Conservation (phyloP, 2,113 vertebrate species). For the Tenebrosternarchus preto region DNA sequence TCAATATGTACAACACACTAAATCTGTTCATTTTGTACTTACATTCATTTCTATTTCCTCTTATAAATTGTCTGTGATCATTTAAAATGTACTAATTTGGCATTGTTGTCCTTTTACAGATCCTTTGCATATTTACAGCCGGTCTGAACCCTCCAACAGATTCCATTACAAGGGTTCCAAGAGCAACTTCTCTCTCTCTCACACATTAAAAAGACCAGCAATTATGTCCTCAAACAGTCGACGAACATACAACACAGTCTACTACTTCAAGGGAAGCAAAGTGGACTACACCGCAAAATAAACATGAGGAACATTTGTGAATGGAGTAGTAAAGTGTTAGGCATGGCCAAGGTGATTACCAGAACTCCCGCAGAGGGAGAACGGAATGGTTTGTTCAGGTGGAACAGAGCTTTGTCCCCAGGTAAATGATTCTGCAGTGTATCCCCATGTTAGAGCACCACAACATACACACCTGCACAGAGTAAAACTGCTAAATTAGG, state of each 20-base stretch:
- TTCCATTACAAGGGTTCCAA: slow-evolving; percentile 24
- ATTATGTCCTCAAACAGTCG: background rate
- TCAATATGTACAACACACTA: slow-evolving; percentile 57
- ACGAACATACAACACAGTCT: background rate
- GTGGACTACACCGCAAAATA: background rate
- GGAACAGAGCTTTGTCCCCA: slow-evolving; percentile 3
- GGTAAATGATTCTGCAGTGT: background rate
- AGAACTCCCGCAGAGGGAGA: background rate
- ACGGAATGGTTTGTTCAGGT: slow-evolving; percentile 13
- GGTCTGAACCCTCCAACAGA: background rate
- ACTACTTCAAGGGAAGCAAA: background rate
- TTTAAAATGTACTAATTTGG: slow-evolving; percentile 16
- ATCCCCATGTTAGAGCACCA: slow-evolving; percentile 18
- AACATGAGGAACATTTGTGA: background rate
- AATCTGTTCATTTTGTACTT: slow-evolving; percentile 59
- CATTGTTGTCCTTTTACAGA: slow-evolving; percentile 25
- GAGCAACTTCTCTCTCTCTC: background rate
- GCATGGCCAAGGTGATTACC: background rate
- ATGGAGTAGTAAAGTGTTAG: background rate
- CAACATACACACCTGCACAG: slow-evolving; percentile 6
- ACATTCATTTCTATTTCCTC: slow-evolving; percentile 57
- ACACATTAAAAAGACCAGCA: background rate
- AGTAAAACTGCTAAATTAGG: background rate
- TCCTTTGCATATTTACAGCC: slow-evolving; percentile 18
- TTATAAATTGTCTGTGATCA: slow-evolving; percentile 8